Conservation (phyloP, 1,140 invertebrate genomes). For the Lepidotrigona ventralis region DNA sequence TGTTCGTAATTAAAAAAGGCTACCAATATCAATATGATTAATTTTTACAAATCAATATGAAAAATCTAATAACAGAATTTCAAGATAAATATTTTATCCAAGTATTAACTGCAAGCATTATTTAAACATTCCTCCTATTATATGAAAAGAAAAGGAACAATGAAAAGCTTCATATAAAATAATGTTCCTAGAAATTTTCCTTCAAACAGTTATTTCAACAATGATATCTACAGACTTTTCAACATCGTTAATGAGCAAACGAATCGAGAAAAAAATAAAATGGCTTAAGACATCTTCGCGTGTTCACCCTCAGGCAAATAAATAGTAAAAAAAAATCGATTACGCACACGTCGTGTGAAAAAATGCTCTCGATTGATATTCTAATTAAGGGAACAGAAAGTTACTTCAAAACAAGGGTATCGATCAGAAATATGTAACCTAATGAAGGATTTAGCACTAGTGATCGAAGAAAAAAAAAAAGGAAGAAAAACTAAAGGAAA, state of each 20-base stretch:
- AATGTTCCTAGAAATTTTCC: constrained; percentile 2
- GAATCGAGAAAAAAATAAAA: constrained; percentile 9
- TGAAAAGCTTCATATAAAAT: not conserved
- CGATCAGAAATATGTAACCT: not conserved
- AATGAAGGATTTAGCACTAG: constrained; percentile 33
- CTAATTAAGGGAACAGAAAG: not conserved
- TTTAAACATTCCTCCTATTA: not conserved
- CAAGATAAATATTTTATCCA: not conserved
- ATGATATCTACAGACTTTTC: not conserved
- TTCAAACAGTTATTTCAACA: not conserved
- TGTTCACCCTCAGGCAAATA: constrained; percentile 22
- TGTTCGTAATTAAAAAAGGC: too few species aligned
- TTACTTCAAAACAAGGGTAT: not conserved
- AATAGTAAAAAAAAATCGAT: constrained; percentile 15
- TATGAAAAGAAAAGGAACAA: not conserved
- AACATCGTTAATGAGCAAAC: not conserved
- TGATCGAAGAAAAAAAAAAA: not conserved
- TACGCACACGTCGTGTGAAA: constrained; percentile 20
- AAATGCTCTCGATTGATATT: constrained; percentile 14
- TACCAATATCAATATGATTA: not conserved
- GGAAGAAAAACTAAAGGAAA: not conserved
- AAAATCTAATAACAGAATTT: not conserved
- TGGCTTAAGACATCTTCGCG: not conserved
- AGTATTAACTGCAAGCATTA: not conserved
- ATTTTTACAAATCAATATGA: not conserved